These are phyloP conservation scores for Cephus runcator DNA, from an alignment of 2,888 invertebrate species.

Conservation along the genomic window DNA sequence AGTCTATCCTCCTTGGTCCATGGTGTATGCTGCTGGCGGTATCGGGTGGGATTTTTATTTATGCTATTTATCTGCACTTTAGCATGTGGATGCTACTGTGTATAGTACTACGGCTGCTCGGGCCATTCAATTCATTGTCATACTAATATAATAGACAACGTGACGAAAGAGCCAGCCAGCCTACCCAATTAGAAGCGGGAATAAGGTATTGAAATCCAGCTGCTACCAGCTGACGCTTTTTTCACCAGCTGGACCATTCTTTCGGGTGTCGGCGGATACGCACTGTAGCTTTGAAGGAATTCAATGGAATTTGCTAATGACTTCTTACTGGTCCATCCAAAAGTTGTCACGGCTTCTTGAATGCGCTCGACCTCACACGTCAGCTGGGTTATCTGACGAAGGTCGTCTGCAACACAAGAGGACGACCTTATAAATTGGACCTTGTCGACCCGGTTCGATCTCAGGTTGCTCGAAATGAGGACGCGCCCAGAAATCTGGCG, in stretches of 20 bases:
- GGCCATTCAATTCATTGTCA: not conserved
- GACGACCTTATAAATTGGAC: constrained; percentile 35
- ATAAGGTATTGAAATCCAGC: not conserved
- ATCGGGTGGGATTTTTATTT: not conserved
- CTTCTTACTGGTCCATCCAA: constrained; percentile 12
- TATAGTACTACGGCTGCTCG: not conserved
- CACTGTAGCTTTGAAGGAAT: constrained; percentile 26
- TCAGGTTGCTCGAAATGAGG: constrained; percentile 24
- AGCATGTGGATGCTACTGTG: not conserved
- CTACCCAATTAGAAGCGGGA: not conserved
- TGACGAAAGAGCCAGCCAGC: not conserved
- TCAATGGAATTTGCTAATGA: constrained; percentile 28
- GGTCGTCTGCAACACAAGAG: constrained; percentile 24
- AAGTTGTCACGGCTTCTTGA: not conserved
- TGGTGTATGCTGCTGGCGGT: not conserved
- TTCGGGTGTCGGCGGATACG: constrained; percentile 4
- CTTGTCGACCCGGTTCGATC: constrained; percentile 24
- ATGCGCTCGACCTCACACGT: not conserved
- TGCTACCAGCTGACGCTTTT: not conserved
- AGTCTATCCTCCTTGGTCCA: not conserved
- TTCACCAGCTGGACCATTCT: not conserved
- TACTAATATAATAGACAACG: not conserved
- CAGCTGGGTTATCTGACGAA: constrained; percentile 28
- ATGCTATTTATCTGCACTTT: not conserved
- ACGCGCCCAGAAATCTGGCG: constrained; percentile 29